phyloP scores from a whole-genome alignment of 2,888 invertebrate genomes.

The Drosophila prostipennis region DNA sequence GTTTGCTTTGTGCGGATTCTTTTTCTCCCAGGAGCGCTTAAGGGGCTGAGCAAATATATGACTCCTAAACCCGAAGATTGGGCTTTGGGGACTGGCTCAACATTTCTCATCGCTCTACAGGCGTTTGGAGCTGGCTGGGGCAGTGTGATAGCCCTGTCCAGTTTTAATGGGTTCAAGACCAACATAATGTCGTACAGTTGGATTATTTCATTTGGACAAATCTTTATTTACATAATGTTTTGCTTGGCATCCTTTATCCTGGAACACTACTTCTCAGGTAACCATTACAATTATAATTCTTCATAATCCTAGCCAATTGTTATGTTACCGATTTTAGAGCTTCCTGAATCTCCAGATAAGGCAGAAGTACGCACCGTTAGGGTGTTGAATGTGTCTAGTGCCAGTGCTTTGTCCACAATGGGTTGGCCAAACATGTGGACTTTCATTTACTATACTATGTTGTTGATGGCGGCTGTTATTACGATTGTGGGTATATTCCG shows the following conservation, averaged over 20 bases:
- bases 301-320: background rate
- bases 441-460: conserved; percentile 90
- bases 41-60: conserved; percentile 49
- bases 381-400: conserved; percentile 69
- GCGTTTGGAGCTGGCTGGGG: conserved; percentile 95
- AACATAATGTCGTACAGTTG: conserved; percentile 86
- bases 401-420: conserved; percentile 66
- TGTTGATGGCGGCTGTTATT: conserved; percentile 89
- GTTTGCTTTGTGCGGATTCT: conserved; percentile 71
- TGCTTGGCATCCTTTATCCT: conserved; percentile 88
- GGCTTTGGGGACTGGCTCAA: background rate
- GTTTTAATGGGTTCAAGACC: conserved; percentile 91
- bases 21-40: conserved; percentile 68
- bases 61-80: conserved; percentile 22
- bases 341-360: background rate
- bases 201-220: conserved; percentile 71
- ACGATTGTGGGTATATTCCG: conserved; percentile 85
- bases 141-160: conserved; percentile 91
- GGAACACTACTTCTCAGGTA: conserved; percentile 86
- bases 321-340: conserved; percentile 2
- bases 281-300: background rate
- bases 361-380: conserved; percentile 57
- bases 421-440: conserved; percentile 89
- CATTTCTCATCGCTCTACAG: conserved; percentile 85
- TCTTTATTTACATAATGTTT: conserved; percentile 82